A percentile compares a stretch with the other conserved stretches of the same genome.
phyloP scores from a whole-genome alignment of 2,888 invertebrate genomes.

The Aethes cnicana region DNA sequence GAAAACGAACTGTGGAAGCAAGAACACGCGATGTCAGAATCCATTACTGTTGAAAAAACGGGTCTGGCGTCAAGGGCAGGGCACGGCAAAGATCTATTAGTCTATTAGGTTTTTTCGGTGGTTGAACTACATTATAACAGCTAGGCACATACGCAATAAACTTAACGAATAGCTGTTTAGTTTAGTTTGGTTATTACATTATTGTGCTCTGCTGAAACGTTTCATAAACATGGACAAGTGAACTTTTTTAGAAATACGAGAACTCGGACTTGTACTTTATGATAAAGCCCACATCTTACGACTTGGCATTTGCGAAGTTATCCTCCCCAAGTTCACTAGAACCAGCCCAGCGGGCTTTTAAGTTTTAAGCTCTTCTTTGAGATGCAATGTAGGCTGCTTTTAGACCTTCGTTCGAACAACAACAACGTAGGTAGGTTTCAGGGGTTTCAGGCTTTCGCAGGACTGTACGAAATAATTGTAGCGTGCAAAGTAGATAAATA shows the following conservation, averaged over 20 bases:
- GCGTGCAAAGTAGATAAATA: too few relatives aligned
- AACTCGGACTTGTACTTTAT: too few relatives aligned
- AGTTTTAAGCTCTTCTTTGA: slow-evolving; percentile 13
- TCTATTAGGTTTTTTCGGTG: slow-evolving; percentile 1
- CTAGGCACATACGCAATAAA: neutral
- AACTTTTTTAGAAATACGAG: too few relatives aligned
- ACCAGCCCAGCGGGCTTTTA: slow-evolving; percentile 10
- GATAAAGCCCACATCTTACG: too few relatives aligned
- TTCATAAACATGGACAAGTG: too few relatives aligned
- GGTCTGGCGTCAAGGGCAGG: slow-evolving; percentile 22
- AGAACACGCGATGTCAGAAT: slow-evolving; percentile 24
- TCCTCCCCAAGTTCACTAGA: slow-evolving; percentile 2
- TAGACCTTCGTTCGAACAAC: too few relatives aligned
- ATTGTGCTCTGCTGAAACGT: too few relatives aligned
- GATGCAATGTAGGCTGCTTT: slow-evolving; percentile 8
- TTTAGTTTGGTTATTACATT: too few relatives aligned
- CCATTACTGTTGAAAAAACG: slow-evolving; percentile 26
- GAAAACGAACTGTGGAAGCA: slow-evolving; percentile 11
- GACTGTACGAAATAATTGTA: too few relatives aligned
- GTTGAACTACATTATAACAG: neutral
- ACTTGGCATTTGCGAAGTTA: slow-evolving; percentile 15
- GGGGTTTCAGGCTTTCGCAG: too few relatives aligned
- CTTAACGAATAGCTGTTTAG: too few relatives aligned
- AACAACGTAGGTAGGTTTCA: too few relatives aligned
- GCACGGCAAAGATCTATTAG: slow-evolving; percentile 25